Conservation (phyloP, 2,888 invertebrate species). For the Tachina grossa region DNA sequence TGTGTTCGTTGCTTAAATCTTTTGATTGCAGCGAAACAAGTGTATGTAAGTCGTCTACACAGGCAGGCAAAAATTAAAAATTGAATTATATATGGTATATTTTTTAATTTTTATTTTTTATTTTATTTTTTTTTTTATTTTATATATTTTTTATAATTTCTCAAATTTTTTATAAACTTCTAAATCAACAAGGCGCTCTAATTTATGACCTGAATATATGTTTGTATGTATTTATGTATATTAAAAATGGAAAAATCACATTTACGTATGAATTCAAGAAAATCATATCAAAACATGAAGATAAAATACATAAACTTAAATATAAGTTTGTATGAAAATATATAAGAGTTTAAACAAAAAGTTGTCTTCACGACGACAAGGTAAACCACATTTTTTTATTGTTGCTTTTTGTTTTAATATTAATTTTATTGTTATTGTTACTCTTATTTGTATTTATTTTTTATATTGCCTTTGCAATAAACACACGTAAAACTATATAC, state of each 20-base stretch:
- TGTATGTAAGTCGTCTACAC: too few species aligned
- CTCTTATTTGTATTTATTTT: slow-evolving; percentile 44
- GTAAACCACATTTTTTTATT: slow-evolving; percentile 72
- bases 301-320: slow-evolving; percentile 22
- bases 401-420: slow-evolving; percentile 10
- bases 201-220: too few species aligned
- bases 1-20: too few species aligned
- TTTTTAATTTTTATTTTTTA: too few species aligned
- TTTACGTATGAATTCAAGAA: background rate
- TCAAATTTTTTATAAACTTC: too few species aligned
- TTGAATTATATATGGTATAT: too few species aligned
- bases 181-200: too few species aligned
- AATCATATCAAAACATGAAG: slow-evolving; percentile 18
- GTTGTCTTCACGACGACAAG: slow-evolving; percentile 70
- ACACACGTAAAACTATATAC: background rate
- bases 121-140: too few species aligned
- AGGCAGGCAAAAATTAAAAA: too few species aligned
- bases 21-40: too few species aligned
- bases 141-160: too few species aligned
- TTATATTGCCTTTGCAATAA: background rate
- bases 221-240: too few species aligned
- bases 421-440: slow-evolving; percentile 39
- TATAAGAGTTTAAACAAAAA: slow-evolving; percentile 57
- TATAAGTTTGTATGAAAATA: slow-evolving; percentile 25
- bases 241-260: background rate